A percentile compares a stretch with the other conserved stretches of the same genome.
These are phyloP conservation scores for Agriopis marginaria DNA, from an alignment of 2,888 invertebrate genomes.

Conservation along the genomic window DNA sequence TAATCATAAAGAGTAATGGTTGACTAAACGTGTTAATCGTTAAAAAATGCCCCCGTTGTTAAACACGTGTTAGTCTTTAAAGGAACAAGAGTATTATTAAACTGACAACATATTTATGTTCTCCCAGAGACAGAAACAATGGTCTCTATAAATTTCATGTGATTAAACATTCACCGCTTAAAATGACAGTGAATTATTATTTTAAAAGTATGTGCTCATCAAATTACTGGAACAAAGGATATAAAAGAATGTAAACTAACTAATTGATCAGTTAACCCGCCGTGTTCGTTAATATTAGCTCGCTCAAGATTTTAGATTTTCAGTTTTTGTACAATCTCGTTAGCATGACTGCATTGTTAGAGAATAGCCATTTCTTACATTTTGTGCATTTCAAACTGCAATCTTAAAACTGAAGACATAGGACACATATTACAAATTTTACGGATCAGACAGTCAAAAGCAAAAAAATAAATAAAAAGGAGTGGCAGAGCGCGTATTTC, in stretches of 20 bases:
- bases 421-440: slow-evolving; percentile 51
- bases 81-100: slow-evolving; percentile 71
- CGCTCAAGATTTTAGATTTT: slow-evolving; percentile 63
- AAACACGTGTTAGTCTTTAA: slow-evolving; percentile 70
- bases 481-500: slow-evolving; percentile 71
- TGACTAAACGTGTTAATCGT: slow-evolving; percentile 51
- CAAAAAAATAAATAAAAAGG: slow-evolving; percentile 74
- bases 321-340: slow-evolving; percentile 72
- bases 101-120: slow-evolving; percentile 77
- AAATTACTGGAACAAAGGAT: slow-evolving; percentile 42
- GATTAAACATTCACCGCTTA: slow-evolving; percentile 61
- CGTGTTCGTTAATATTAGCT: slow-evolving; percentile 64
- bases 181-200: slow-evolving; percentile 57
- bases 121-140: slow-evolving; percentile 66
- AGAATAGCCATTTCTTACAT: slow-evolving; percentile 51
- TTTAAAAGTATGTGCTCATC: slow-evolving; percentile 41
- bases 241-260: slow-evolving; percentile 39
- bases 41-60: slow-evolving; percentile 57
- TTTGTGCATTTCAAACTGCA: slow-evolving; percentile 36
- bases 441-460: slow-evolving; percentile 44
- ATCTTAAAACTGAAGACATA: slow-evolving; percentile 52
- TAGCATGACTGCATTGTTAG: slow-evolving; percentile 64
- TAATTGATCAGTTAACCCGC: slow-evolving; percentile 64
- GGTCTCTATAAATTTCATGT: slow-evolving; percentile 69
- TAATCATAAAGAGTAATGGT: slow-evolving; percentile 40